Evolutionary conservation across 2,113 vertebrate species (phyloP).

Genomic region (Perca schrenkii): DNA sequence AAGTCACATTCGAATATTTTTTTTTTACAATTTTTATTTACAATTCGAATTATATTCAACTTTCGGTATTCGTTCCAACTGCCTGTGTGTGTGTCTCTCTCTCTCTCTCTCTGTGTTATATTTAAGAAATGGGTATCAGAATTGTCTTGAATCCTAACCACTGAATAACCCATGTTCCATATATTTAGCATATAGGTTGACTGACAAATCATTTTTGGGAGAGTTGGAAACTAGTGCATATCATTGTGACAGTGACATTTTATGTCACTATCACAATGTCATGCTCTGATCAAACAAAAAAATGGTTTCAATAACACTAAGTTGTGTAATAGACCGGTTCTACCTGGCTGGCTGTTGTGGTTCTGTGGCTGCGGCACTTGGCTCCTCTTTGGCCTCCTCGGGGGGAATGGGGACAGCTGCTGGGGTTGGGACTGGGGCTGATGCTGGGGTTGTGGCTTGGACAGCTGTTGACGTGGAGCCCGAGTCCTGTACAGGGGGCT

Average conservation of each 20-base stretch:
- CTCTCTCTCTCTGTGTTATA: background rate
- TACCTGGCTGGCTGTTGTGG: constrained; percentile 74
- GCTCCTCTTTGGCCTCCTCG: constrained; percentile 77
- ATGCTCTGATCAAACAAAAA: too few relatives aligned
- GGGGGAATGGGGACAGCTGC: constrained; percentile 69
- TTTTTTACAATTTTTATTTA: too few relatives aligned
- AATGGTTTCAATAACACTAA: background rate
- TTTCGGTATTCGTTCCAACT: too few relatives aligned
- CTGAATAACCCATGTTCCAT: background rate
- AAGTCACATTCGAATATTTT: too few relatives aligned
- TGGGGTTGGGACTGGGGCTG: constrained; percentile 42
- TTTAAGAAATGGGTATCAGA: background rate
- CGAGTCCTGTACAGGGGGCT: constrained; percentile 76
- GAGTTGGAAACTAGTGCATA: too few relatives aligned
- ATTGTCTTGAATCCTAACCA: background rate
- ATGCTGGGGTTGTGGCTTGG: constrained; percentile 55
- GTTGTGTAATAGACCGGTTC: background rate
- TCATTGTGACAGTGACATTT: background rate
- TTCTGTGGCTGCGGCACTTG: constrained; percentile 64
- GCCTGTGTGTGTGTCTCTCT: too few relatives aligned
- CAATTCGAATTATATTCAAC: too few relatives aligned
- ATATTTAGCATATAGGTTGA: background rate
- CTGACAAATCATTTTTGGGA: background rate
- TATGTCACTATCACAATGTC: background rate
- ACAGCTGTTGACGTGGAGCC: constrained; percentile 72